These are phyloP conservation scores for Acanthoscelides obtectus DNA, from an alignment of 2,888 invertebrate species.

Conservation along the genomic window DNA sequence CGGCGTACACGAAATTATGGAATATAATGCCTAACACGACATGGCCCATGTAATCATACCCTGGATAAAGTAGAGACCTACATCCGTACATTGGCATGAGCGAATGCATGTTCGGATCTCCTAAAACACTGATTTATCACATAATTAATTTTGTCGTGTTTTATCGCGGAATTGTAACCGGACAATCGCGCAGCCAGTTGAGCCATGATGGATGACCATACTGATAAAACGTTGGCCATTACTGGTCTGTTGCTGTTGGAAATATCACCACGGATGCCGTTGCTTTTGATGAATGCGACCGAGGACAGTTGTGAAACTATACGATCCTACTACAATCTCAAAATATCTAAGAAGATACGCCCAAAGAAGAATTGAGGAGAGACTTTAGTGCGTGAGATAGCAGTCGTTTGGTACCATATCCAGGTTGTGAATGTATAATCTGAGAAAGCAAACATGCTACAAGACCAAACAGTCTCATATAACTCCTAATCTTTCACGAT, in stretches of 20 bases:
- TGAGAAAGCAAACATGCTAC: no score
- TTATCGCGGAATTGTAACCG: constrained; percentile 27
- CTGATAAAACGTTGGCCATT: constrained; percentile 10
- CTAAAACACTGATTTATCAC: constrained; percentile 23
- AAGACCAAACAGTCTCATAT: no score
- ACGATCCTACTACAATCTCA: no score
- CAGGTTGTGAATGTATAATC: no score
- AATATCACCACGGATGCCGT: neutral
- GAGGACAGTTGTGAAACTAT: neutral
- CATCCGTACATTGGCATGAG: neutral
- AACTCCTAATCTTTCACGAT: no score
- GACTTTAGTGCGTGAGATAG: no score
- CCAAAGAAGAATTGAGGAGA: no score
- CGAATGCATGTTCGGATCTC: constrained; percentile 13
- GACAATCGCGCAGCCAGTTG: neutral
- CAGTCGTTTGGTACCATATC: no score
- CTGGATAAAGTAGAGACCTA: constrained; percentile 7
- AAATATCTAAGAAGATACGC: no score
- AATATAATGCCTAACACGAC: neutral
- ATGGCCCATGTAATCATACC: neutral
- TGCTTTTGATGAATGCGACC: neutral
- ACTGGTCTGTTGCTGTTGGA: neutral
- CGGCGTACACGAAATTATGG: no score
- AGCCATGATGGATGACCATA: constrained; percentile 11
- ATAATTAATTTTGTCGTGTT: constrained; percentile 31